Percentiles rank a stretch among this genome's conserved stretches.
These are phyloP conservation scores for Coelopa pilipes DNA, from an alignment of 2,888 invertebrate species.

Conservation along the genomic window DNA sequence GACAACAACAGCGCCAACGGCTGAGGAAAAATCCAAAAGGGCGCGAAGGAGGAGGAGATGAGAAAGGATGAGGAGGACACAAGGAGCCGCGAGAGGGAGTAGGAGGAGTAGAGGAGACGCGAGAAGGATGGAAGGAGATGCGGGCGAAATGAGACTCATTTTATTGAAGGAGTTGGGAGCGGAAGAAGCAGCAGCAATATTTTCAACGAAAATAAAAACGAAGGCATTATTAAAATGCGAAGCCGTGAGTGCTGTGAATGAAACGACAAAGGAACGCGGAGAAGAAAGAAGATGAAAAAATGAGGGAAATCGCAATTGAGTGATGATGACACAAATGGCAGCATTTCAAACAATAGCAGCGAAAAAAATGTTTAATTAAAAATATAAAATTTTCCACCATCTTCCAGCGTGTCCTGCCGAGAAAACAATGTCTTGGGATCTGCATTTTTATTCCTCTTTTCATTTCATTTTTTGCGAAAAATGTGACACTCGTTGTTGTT, in stretches of 20 bases:
- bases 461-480: neutral
- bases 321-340: neutral
- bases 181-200: neutral
- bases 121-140: neutral
- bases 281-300: slow-evolving; percentile 4
- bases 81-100: too few species aligned
- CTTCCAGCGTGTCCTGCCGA: neutral
- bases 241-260: neutral
- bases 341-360: neutral
- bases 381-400: slow-evolving; percentile 10
- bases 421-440: too few species aligned
- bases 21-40: neutral
- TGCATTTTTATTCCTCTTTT: neutral
- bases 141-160: neutral
- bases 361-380: slow-evolving; percentile 27
- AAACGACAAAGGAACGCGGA: neutral
- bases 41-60: neutral
- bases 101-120: neutral
- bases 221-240: neutral
- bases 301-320: neutral
- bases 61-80: too few species aligned
- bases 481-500: slow-evolving; percentile 36
- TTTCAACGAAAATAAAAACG: slow-evolving; percentile 1
- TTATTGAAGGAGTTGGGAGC: slow-evolving; percentile 12
- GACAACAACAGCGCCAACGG: too few species aligned